phyloP scores from a whole-genome alignment of 2,113 vertebrate genomes.

The Pogonocichla stellata region DNA sequence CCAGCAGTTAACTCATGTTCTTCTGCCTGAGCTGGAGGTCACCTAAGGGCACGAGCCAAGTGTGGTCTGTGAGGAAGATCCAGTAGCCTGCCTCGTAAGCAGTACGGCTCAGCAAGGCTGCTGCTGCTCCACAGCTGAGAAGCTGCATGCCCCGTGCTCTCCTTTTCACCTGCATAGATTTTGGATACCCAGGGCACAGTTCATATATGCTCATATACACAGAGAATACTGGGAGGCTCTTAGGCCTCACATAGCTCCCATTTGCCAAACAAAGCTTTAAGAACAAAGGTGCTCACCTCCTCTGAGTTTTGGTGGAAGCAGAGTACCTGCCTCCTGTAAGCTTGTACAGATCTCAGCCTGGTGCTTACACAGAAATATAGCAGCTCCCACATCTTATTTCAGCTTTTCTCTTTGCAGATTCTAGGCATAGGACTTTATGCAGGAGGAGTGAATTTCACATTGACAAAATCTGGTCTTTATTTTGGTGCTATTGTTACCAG shows the following conservation, averaged over 20 bases:
- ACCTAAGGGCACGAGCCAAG: not conserved
- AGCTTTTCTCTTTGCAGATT: not conserved
- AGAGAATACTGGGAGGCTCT: not conserved
- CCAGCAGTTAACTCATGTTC: not conserved
- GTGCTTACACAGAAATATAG: not conserved
- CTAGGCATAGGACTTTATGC: not conserved
- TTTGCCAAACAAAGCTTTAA: not conserved
- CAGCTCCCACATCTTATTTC: not conserved
- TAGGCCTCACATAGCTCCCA: not conserved
- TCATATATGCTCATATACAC: not conserved
- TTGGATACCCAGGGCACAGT: not conserved
- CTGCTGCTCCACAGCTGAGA: not conserved
- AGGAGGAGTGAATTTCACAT: slow-evolving; percentile 33
- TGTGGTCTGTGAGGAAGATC: not conserved
- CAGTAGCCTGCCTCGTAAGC: not conserved
- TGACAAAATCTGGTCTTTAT: slow-evolving; percentile 44
- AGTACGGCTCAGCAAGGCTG: not conserved
- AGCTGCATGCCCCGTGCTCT: not conserved
- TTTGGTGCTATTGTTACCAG: slow-evolving; percentile 74
- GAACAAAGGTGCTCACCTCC: not conserved
- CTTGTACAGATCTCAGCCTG: not conserved
- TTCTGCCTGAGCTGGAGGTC: not conserved
- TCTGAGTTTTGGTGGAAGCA: not conserved
- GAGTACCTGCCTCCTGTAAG: not conserved
- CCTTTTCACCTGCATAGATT: not conserved